These are phyloP conservation scores for Mormyrus lacerda DNA, from an alignment of 2,113 vertebrate species.

Conservation along the genomic window DNA sequence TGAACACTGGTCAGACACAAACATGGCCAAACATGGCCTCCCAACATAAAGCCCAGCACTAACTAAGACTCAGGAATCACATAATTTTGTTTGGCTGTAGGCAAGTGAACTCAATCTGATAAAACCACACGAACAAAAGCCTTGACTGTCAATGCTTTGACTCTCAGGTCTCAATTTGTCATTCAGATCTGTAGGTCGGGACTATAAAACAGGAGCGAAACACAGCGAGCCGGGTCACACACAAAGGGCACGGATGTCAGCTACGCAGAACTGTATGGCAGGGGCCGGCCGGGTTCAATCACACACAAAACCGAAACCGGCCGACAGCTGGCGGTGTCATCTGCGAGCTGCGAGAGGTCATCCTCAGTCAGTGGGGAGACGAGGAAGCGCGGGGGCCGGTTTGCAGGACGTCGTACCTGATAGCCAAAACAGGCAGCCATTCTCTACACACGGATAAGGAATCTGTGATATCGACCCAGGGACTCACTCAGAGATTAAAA, in stretches of 20 bases:
- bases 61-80: background rate
- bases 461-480: constrained; percentile 29
- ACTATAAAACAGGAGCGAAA: background rate
- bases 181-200: background rate
- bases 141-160: background rate
- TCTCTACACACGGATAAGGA: constrained; percentile 32
- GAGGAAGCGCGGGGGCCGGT: background rate
- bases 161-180: background rate
- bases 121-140: background rate
- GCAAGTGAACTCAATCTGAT: background rate
- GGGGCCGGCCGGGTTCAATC: background rate
- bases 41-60: background rate
- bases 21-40: background rate
- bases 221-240: background rate
- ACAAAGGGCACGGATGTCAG: background rate
- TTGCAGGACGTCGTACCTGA: background rate
- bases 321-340: background rate
- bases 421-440: constrained; percentile 44
- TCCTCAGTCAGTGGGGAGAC: background rate
- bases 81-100: background rate
- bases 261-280: background rate
- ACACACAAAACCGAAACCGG: background rate
- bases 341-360: background rate
- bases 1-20: background rate
- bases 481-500: constrained; percentile 41